phyloP scores from a whole-genome alignment of 1,140 invertebrate species.

The Drosophila yakuba region DNA sequence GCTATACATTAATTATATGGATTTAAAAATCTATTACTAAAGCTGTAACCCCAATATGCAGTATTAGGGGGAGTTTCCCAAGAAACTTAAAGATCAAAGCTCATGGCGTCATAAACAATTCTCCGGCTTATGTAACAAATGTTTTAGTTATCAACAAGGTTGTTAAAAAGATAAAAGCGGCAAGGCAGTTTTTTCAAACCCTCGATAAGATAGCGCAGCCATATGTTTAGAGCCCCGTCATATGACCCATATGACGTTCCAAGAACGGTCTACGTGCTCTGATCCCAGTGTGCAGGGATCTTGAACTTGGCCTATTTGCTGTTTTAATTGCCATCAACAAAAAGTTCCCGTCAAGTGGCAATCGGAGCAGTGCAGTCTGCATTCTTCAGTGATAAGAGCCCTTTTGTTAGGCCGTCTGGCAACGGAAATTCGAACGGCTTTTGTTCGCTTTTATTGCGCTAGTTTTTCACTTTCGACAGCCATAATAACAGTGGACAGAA shows the following conservation, averaged over 20 bases:
- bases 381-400: background rate
- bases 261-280: conserved; percentile 43
- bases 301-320: conserved; percentile 33
- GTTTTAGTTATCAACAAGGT: conserved; percentile 16
- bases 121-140: conserved; percentile 9
- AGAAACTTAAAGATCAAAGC: background rate
- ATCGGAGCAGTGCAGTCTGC: conserved; percentile 24
- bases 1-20: too few species aligned
- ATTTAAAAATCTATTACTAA: too few species aligned
- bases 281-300: conserved; percentile 40
- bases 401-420: conserved; percentile 3
- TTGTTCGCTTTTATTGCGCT: conserved; percentile 12
- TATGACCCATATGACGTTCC: conserved; percentile 38
- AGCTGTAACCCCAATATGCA: too few species aligned
- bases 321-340: conserved; percentile 22
- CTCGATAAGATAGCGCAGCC: conserved; percentile 45
- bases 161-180: conserved; percentile 26
- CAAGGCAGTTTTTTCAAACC: background rate
- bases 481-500: conserved; percentile 4
- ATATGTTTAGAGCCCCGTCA: conserved; percentile 39
- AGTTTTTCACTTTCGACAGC: conserved; percentile 61
- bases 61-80: background rate
- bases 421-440: conserved; percentile 33
- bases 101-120: conserved; percentile 16
- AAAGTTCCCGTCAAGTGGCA: conserved; percentile 38